Conservation (phyloP, 2,888 invertebrate species). For the Morpho helenor region DNA sequence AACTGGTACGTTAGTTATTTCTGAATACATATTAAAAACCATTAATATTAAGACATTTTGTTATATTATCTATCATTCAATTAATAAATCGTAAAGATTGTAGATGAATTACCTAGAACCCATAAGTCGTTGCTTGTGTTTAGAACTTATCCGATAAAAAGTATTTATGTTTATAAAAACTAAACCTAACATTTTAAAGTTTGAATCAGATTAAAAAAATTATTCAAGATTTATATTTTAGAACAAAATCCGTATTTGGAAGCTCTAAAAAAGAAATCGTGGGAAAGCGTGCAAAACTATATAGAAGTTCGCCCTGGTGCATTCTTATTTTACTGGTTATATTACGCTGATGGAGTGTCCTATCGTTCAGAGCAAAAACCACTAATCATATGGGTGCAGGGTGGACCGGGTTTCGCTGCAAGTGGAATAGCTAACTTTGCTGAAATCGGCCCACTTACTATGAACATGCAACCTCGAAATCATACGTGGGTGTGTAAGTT, state of each 20-base stretch:
- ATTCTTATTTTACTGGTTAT: conserved; percentile 94
- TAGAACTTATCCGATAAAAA: no score
- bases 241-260: conserved; percentile 49
- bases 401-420: conserved; percentile 91
- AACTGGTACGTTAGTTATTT: background rate
- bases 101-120: conserved; percentile 11
- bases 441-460: conserved; percentile 88
- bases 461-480: conserved; percentile 81
- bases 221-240: conserved; percentile 20
- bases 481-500: conserved; percentile 84
- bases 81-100: background rate
- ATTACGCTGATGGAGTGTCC: conserved; percentile 84
- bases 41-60: background rate
- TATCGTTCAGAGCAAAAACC: conserved; percentile 79
- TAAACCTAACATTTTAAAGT: no score
- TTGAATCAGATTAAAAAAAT: background rate
- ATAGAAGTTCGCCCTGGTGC: conserved; percentile 86
- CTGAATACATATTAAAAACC: background rate
- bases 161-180: no score
- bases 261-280: conserved; percentile 39
- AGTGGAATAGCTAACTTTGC: conserved; percentile 93
- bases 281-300: conserved; percentile 83
- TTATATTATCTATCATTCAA: background rate
- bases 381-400: conserved; percentile 92
- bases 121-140: conserved; percentile 18